These are phyloP conservation scores for Rhynchotus rufescens DNA, from an alignment of 2,797 vertebrate species.

Conservation along the genomic window DNA sequence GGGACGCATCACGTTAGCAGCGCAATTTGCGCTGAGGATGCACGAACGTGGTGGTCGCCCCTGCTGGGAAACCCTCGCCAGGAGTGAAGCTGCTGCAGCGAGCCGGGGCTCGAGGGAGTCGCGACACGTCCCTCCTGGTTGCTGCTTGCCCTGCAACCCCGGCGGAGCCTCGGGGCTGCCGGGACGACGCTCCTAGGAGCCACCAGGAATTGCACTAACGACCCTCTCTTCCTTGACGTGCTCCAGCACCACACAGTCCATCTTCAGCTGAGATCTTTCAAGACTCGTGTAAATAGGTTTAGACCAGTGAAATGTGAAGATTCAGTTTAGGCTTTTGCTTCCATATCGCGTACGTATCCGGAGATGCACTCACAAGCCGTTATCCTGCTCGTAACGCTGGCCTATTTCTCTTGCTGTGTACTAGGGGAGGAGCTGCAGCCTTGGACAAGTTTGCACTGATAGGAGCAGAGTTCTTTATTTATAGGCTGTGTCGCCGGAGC, in stretches of 20 bases:
- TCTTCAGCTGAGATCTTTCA: not conserved
- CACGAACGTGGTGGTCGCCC: not conserved
- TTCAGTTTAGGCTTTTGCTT: constrained; percentile 42
- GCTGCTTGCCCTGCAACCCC: constrained; percentile 61
- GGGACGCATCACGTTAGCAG: not conserved
- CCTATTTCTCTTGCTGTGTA: fast-evolving
- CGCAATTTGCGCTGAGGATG: not conserved
- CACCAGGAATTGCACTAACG: constrained; percentile 5
- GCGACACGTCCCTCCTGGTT: not conserved
- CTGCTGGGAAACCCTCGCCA: not conserved
- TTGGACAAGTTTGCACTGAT: constrained; percentile 38
- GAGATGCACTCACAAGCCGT: not conserved
- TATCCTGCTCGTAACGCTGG: not conserved
- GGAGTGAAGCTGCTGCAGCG: no score
- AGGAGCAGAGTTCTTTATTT: constrained; percentile 12
- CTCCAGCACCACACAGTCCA: not conserved
- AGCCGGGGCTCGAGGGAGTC: not conserved
- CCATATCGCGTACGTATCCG: not conserved
- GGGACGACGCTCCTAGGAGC: not conserved
- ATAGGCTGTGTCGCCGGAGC: not conserved
- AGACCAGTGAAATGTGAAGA: constrained; percentile 61
- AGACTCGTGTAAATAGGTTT: not conserved
- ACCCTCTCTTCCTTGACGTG: not conserved
- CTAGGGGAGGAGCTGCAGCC: not conserved
- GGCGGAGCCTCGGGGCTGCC: not conserved